Evolutionary conservation across 64 coral and sea anemone genomes (phyloP).

Genomic region (Montipora foliosa): DNA sequence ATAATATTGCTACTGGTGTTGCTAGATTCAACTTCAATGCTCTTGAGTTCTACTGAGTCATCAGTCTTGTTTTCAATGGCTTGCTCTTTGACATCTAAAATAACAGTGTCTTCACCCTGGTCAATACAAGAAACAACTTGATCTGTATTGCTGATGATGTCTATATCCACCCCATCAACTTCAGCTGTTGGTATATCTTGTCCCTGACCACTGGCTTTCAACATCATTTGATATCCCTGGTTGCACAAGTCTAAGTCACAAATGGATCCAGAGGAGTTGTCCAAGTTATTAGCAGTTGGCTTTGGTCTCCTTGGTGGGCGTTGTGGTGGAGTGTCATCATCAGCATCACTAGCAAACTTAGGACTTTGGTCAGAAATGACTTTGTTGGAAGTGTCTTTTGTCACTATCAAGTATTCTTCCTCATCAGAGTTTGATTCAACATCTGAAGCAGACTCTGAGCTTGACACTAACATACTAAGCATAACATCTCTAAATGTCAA

Average conservation of each 20-base stretch:
- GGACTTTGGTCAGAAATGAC: not conserved
- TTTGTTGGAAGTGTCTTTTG: constrained; percentile 27
- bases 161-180: constrained; percentile 91
- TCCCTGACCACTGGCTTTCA: not conserved
- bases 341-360: not conserved
- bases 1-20: not conserved
- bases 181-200: constrained; percentile 33
- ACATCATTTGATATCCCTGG: not conserved
- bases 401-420: constrained; percentile 68
- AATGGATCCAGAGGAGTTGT: not conserved
- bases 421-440: constrained; percentile 80
- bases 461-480: constrained; percentile 77
- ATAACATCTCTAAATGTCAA: constrained; percentile 75
- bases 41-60: not conserved
- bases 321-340: constrained; percentile 23
- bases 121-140: constrained; percentile 86
- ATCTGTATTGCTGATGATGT: constrained; percentile 70
- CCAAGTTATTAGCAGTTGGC: not conserved
- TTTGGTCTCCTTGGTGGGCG: constrained; percentile 33
- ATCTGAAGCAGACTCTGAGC: constrained; percentile 75
- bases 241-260: not conserved
- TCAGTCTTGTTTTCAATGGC: not conserved
- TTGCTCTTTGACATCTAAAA: constrained; percentile 80
- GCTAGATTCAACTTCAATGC: not conserved
- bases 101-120: constrained; percentile 92